phyloP scores from a whole-genome alignment of 2,888 invertebrate species.

The Diarsia brunnea region DNA sequence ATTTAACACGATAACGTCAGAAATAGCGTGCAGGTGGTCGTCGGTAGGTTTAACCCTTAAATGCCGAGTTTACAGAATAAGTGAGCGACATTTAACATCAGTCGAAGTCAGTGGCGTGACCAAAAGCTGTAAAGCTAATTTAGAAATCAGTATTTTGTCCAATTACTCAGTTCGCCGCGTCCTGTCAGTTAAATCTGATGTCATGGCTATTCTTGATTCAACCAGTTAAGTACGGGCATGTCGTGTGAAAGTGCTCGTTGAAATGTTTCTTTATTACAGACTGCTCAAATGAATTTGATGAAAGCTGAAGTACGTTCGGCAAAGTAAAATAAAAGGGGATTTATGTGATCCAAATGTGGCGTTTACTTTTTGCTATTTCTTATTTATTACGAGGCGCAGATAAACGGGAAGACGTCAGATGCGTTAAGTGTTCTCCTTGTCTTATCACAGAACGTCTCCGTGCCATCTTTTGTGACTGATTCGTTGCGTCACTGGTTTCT shows the following conservation, averaged over 20 bases:
- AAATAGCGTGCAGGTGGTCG: slow-evolving; percentile 41
- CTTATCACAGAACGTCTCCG: slow-evolving; percentile 3
- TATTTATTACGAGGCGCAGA: slow-evolving; percentile 41
- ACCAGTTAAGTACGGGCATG: slow-evolving; percentile 33
- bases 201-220: slow-evolving; percentile 60
- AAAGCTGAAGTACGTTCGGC: slow-evolving; percentile 19
- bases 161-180: slow-evolving; percentile 70
- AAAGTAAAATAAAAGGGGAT: slow-evolving; percentile 31
- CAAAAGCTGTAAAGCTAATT: slow-evolving; percentile 68
- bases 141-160: slow-evolving; percentile 67
- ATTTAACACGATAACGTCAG: slow-evolving; percentile 24
- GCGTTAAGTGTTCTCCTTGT: slow-evolving; percentile 41
- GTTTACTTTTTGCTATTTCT: slow-evolving; percentile 43
- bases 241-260: slow-evolving; percentile 27
- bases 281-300: slow-evolving; percentile 41
- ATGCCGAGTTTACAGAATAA: slow-evolving; percentile 49
- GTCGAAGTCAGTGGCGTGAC: slow-evolving; percentile 64
- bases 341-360: slow-evolving; percentile 39
- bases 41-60: slow-evolving; percentile 37
- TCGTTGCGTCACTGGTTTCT: slow-evolving; percentile 21
- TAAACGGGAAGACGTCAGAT: slow-evolving; percentile 32
- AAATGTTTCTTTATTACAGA: slow-evolving; percentile 22
- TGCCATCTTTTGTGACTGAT: slow-evolving; percentile 24
- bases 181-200: slow-evolving; percentile 66
- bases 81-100: slow-evolving; percentile 60